Conservation (phyloP, 2,797 vertebrate species). For the Coregonus suidteri region DNA sequence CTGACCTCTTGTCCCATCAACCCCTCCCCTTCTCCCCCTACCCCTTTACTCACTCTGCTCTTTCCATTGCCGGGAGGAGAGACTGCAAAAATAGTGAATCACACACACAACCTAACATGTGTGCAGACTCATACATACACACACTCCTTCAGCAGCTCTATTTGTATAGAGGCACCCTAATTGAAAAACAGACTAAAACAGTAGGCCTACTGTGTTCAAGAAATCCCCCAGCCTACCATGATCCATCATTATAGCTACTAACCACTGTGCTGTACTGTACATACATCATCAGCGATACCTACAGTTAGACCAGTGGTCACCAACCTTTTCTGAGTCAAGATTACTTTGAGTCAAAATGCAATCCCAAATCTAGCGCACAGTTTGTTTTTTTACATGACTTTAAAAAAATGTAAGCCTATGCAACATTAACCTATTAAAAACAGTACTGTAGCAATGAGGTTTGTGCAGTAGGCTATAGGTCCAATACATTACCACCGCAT, state of each 20-base stretch:
- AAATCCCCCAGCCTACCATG: neutral
- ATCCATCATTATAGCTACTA: neutral
- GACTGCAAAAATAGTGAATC: neutral
- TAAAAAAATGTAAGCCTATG: no score
- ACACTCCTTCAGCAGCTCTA: neutral
- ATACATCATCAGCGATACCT: neutral
- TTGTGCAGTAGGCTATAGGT: no score
- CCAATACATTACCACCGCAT: no score
- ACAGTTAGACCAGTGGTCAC: neutral
- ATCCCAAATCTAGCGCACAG: no score
- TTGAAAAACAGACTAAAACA: neutral
- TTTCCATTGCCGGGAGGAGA: neutral
- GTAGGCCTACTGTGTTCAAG: neutral
- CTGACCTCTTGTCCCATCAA: constrained; percentile 18
- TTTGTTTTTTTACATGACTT: no score
- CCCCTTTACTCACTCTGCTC: neutral
- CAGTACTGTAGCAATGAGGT: no score
- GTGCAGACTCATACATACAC: neutral
- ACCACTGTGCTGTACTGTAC: neutral
- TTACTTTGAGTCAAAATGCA: no score
- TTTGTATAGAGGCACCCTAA: neutral
- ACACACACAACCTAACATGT: neutral
- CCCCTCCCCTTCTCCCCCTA: constrained; percentile 13
- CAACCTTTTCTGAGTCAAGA: neutral
- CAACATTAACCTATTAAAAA: no score